A percentile compares a stretch with the other conserved stretches of the same genome.
These are phyloP conservation scores for Drosophila virilis DNA, from an alignment of 1,140 invertebrate genomes.

Conservation along the genomic window DNA sequence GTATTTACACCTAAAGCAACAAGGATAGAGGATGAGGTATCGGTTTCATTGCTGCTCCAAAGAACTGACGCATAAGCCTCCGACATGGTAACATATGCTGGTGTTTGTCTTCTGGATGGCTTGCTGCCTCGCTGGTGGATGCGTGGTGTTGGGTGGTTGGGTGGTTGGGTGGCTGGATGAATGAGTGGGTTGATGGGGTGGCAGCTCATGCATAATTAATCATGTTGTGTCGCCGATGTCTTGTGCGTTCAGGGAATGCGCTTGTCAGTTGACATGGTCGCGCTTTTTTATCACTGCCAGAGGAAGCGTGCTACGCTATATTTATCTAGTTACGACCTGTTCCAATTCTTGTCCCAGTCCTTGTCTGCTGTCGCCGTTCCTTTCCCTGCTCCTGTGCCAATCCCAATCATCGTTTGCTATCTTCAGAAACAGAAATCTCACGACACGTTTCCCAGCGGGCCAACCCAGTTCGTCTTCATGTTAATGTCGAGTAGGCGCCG, in stretches of 20 bases:
- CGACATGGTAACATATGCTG: conserved; percentile 61
- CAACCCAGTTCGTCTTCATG: conserved; percentile 30
- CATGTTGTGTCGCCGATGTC: conserved; percentile 58
- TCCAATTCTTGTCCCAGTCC: not conserved
- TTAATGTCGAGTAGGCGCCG: conserved; percentile 40
- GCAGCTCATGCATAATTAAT: conserved; percentile 76
- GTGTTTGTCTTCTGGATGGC: conserved; percentile 70
- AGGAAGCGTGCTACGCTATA: conserved; percentile 53
- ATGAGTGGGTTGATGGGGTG: not conserved
- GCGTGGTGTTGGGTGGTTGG: not conserved
- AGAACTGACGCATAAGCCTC: conserved; percentile 44
- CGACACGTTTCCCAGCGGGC: conserved; percentile 16
- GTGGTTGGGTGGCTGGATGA: not conserved
- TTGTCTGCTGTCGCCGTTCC: not conserved
- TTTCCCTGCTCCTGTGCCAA: not conserved
- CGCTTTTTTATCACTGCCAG: conserved; percentile 70
- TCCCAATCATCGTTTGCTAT: conserved; percentile 23
- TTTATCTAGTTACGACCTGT: conserved; percentile 61
- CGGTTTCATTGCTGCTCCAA: conserved; percentile 1
- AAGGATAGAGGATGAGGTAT: not conserved
- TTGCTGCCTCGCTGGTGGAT: not conserved
- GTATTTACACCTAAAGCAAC: not conserved
- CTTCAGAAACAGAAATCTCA: conserved; percentile 47
- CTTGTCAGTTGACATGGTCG: conserved; percentile 70
- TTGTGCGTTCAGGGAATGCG: conserved; percentile 35